These are phyloP conservation scores for Hepsetus odoe DNA, from an alignment of 2,113 vertebrate genomes.

Conservation along the genomic window DNA sequence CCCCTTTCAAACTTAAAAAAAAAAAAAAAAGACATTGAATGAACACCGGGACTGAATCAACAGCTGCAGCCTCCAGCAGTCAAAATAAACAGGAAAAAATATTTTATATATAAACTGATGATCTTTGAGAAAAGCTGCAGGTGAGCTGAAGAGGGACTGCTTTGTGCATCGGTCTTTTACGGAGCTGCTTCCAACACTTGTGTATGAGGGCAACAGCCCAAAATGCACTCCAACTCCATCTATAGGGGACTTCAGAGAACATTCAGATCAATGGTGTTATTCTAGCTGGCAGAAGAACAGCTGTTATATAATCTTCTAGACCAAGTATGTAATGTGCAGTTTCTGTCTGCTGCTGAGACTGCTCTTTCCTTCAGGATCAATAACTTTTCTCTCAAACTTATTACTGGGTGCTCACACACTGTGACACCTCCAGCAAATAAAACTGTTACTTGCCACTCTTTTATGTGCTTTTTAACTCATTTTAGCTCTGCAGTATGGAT, in stretches of 20 bases:
- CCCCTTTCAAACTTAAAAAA: background rate
- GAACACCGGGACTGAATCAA: background rate
- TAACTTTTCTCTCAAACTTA: background rate
- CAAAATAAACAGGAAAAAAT: background rate
- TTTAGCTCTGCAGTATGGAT: no score
- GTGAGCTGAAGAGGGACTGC: background rate
- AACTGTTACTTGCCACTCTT: background rate
- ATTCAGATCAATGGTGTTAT: background rate
- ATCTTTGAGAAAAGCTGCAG: background rate
- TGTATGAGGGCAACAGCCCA: background rate
- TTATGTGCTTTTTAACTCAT: no score
- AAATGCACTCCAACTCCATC: background rate
- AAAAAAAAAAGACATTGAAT: background rate
- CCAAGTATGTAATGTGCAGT: background rate
- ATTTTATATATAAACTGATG: conserved; percentile 3
- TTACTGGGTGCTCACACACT: background rate
- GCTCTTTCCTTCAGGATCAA: background rate
- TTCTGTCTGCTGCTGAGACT: background rate
- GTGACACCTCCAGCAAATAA: background rate
- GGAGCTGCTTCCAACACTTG: background rate
- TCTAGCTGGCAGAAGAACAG: background rate
- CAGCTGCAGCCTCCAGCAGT: background rate
- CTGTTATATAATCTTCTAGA: background rate
- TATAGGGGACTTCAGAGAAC: background rate
- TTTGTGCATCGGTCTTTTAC: background rate